Evolutionary conservation across 2,113 vertebrate genomes (phyloP).

Genomic region (Nothocercus julius): DNA sequence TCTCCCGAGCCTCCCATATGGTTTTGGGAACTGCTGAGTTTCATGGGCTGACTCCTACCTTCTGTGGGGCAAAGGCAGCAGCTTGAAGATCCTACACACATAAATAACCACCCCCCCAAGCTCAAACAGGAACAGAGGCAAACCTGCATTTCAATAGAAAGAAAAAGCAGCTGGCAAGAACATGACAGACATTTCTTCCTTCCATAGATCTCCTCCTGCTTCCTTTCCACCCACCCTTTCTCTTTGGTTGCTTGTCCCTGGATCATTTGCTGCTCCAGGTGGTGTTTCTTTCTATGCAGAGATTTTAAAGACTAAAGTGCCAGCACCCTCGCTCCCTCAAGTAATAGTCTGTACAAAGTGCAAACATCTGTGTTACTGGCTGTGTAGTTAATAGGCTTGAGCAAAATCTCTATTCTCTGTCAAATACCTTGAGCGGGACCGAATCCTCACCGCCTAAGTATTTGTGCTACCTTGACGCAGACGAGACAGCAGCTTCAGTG

Average conservation of each 20-base stretch:
- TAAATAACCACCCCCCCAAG: background rate
- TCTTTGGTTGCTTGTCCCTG: slow-evolving; percentile 44
- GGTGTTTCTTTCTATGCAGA: background rate
- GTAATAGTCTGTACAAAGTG: background rate
- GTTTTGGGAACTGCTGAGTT: slow-evolving; percentile 31
- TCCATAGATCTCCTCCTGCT: slow-evolving; percentile 12
- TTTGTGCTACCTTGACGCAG: background rate
- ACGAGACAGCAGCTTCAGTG: background rate
- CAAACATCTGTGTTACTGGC: slow-evolving; percentile 36
- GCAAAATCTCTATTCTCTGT: slow-evolving; percentile 4
- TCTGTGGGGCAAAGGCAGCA: slow-evolving; percentile 16
- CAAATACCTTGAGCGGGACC: background rate
- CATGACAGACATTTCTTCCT: slow-evolving; percentile 42
- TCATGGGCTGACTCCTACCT: slow-evolving; percentile 30
- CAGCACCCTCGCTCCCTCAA: slow-evolving; percentile 16
- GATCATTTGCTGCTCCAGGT: slow-evolving; percentile 48
- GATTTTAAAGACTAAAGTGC: background rate
- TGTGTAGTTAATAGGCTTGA: background rate
- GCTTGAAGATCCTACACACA: background rate
- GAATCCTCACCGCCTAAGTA: background rate
- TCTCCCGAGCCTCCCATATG: background rate
- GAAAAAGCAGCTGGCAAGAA: slow-evolving; percentile 39
- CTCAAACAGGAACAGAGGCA: background rate
- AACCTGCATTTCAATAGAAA: slow-evolving; percentile 15
- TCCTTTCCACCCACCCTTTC: slow-evolving; percentile 1